These are phyloP conservation scores for Sebastes umbrosus DNA, from an alignment of 2,797 vertebrate genomes.

Conservation along the genomic window DNA sequence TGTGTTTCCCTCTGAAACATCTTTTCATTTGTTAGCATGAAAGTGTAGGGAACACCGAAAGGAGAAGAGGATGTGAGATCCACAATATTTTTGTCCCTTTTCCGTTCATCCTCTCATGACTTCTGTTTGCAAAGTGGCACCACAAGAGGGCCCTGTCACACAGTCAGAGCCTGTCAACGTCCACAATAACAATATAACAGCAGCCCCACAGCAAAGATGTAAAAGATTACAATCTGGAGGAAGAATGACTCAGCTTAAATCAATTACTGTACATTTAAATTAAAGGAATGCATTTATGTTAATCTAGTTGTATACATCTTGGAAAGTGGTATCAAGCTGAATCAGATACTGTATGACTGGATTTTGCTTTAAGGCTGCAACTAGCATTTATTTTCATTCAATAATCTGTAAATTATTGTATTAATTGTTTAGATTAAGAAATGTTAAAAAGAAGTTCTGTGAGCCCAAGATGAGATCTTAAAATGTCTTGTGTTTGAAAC, in stretches of 20 bases:
- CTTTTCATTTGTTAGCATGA: background rate
- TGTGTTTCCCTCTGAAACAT: background rate
- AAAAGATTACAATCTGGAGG: background rate
- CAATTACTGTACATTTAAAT: background rate
- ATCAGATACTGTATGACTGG: background rate
- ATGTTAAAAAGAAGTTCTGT: background rate
- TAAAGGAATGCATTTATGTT: background rate
- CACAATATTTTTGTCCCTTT: background rate
- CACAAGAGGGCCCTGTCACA: slow-evolving; percentile 63
- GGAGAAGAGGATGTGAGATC: background rate
- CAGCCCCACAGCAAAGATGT: background rate
- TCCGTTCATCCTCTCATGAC: background rate
- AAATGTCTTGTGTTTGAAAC: background rate
- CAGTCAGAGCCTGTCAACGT: slow-evolving; percentile 7
- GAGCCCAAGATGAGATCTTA: background rate
- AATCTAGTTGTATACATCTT: too few relatives aligned
- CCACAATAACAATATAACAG: background rate
- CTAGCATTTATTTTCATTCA: background rate
- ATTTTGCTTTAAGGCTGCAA: background rate
- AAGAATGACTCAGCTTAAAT: background rate
- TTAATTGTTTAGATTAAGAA: background rate
- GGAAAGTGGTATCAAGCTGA: background rate
- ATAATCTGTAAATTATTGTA: background rate
- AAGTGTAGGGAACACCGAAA: background rate
- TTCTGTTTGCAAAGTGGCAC: slow-evolving; percentile 16